Evolutionary conservation across 2,888 invertebrate species (phyloP).

Genomic region (Catotricha subobsoleta): DNA sequence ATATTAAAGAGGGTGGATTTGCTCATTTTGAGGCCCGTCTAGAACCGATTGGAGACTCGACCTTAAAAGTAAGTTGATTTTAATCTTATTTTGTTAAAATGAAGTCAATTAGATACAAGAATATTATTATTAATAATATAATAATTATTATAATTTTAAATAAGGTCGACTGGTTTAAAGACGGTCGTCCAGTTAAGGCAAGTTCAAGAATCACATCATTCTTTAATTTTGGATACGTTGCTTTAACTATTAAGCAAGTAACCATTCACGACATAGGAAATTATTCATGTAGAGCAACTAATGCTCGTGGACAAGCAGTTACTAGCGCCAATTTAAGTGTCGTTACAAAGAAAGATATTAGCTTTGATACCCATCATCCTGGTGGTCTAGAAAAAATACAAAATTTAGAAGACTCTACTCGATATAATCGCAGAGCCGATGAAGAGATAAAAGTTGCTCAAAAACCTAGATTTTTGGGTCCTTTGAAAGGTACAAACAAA

Average conservation of each 20-base stretch:
- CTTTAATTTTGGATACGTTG: conserved; percentile 90
- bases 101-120: neutral
- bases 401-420: conserved; percentile 66
- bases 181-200: conserved; percentile 77
- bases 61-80: conserved; percentile 38
- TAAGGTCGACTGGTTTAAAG: conserved; percentile 91
- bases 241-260: conserved; percentile 80
- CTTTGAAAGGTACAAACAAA: conserved; percentile 79
- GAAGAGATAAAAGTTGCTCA: conserved; percentile 59
- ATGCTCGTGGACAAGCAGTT: conserved; percentile 68
- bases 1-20: conserved; percentile 79
- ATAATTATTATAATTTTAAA: too few relatives aligned
- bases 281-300: conserved; percentile 77
- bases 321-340: conserved; percentile 69
- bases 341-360: conserved; percentile 66
- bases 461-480: conserved; percentile 74
- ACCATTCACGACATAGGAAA: conserved; percentile 76
- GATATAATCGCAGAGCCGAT: conserved; percentile 44
- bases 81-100: neutral
- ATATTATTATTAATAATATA: too few relatives aligned
- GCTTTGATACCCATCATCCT: conserved; percentile 81
- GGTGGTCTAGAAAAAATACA: conserved; percentile 84
- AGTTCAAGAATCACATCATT: conserved; percentile 84
- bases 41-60: conserved; percentile 82
- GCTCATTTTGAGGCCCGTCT: conserved; percentile 91